A percentile compares a stretch with the other conserved stretches of the same genome.
Evolutionary conservation across 2,797 vertebrate genomes (phyloP).

Genomic region (Acridotheres tristis): DNA sequence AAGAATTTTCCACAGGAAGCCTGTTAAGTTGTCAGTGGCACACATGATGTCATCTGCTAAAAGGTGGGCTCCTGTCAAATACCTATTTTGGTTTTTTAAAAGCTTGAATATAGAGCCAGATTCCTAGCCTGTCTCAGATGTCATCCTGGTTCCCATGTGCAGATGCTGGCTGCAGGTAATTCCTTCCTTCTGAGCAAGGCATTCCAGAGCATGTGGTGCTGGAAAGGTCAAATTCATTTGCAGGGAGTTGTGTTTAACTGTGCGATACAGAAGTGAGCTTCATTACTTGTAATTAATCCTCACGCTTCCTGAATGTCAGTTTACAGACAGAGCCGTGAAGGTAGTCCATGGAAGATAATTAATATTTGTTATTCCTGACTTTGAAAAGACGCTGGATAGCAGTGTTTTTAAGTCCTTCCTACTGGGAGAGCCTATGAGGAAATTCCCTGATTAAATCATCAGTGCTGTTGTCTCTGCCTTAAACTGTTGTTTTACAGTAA

Average conservation of each 20-base stretch:
- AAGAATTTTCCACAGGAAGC: background rate
- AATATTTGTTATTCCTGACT: slow-evolving; percentile 51
- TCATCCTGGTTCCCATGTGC: background rate
- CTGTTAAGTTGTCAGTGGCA: background rate
- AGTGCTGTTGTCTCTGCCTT: background rate
- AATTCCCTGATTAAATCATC: background rate
- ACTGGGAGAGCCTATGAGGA: background rate
- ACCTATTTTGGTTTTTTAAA: background rate
- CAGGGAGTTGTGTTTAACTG: slow-evolving; percentile 61
- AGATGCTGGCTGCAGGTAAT: slow-evolving; percentile 19
- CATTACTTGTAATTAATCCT: slow-evolving; percentile 73
- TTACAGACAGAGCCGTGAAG: slow-evolving; percentile 30
- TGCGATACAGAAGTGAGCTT: slow-evolving; percentile 51
- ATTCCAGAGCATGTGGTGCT: slow-evolving; percentile 26
- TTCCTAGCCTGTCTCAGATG: background rate
- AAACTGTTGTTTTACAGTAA: slow-evolving; percentile 45
- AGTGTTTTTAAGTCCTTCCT: slow-evolving; percentile 5
- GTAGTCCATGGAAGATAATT: slow-evolving; percentile 59
- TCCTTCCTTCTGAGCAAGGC: slow-evolving; percentile 3
- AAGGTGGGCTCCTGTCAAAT: background rate
- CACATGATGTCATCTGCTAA: background rate
- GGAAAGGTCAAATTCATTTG: slow-evolving; percentile 73
- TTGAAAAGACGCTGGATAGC: slow-evolving; percentile 1
- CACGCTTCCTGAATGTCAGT: slow-evolving; percentile 68
- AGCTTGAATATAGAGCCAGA: background rate